phyloP scores from a whole-genome alignment of 2,888 invertebrate genomes.

The Plagiodera versicolora region DNA sequence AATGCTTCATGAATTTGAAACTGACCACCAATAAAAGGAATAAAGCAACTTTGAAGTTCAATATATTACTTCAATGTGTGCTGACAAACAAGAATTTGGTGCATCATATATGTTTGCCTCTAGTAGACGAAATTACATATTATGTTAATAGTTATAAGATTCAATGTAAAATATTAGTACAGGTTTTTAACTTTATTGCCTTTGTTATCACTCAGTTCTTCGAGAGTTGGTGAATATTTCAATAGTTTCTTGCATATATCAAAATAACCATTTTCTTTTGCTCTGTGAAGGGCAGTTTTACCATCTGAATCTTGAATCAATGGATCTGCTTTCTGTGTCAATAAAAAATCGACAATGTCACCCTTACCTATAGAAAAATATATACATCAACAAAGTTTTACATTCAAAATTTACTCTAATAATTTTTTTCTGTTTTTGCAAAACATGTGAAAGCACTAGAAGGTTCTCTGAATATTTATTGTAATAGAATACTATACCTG shows the following conservation, averaged over 20 bases:
- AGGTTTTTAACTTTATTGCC: constrained; percentile 22
- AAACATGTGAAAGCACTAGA: too few relatives aligned
- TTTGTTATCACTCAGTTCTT: constrained; percentile 31
- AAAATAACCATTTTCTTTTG: constrained; percentile 55
- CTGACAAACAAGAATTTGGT: neutral
- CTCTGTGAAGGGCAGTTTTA: constrained; percentile 79
- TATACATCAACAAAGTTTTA: too few relatives aligned
- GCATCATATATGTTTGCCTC: neutral
- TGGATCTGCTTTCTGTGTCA: constrained; percentile 65
- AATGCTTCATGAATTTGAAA: too few relatives aligned
- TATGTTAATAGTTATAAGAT: neutral
- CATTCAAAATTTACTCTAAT: too few relatives aligned
- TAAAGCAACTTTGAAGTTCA: too few relatives aligned
- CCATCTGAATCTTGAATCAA: constrained; percentile 75
- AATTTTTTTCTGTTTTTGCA: too few relatives aligned
- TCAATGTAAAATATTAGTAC: neutral
- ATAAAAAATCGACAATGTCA: constrained; percentile 67
- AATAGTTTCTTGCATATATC: constrained; percentile 30
- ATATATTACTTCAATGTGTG: neutral
- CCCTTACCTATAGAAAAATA: constrained; percentile 59
- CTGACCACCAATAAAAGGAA: too few relatives aligned
- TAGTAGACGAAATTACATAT: neutral
- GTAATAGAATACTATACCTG: too few relatives aligned
- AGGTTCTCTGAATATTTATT: too few relatives aligned
- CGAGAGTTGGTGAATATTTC: constrained; percentile 25